Conservation (phyloP, 2,113 vertebrate species). For the Vicugna pacos region DNA sequence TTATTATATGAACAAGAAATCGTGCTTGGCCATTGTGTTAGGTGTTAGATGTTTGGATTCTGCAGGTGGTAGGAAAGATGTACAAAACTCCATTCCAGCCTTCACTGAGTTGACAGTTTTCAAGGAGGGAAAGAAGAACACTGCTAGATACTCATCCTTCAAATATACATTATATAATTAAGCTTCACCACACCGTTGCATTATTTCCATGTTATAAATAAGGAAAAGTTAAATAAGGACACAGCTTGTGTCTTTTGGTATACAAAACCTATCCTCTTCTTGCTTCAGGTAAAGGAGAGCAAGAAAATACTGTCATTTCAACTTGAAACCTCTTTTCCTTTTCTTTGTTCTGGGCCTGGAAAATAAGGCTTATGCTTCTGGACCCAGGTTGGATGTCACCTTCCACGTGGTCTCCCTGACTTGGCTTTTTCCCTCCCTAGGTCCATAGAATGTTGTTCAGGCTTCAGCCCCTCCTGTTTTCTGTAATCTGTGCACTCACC, state of each 20-base stretch:
- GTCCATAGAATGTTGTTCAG: background rate
- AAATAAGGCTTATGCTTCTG: background rate
- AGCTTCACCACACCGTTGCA: background rate
- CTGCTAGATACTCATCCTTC: background rate
- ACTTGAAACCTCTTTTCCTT: background rate
- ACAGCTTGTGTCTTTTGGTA: background rate
- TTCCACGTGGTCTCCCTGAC: background rate
- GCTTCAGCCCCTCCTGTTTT: background rate
- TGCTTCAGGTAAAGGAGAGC: slow-evolving; percentile 18
- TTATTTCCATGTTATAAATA: slow-evolving; percentile 19
- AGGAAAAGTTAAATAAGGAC: slow-evolving; percentile 25
- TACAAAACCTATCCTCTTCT: background rate
- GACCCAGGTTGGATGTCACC: background rate
- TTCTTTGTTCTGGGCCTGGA: background rate
- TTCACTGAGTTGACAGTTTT: background rate
- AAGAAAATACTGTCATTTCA: slow-evolving; percentile 3
- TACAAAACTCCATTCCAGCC: background rate
- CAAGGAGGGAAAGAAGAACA: background rate
- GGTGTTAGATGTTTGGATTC: background rate
- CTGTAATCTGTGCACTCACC: background rate
- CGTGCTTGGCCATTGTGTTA: background rate
- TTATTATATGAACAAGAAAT: background rate
- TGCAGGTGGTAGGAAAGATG: background rate
- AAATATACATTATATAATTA: background rate
- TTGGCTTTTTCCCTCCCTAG: background rate